A percentile compares a stretch with the other conserved stretches of the same genome.
Conservation (phyloP, 2,888 invertebrate species). For the Sinotaia quadrata region DNA sequence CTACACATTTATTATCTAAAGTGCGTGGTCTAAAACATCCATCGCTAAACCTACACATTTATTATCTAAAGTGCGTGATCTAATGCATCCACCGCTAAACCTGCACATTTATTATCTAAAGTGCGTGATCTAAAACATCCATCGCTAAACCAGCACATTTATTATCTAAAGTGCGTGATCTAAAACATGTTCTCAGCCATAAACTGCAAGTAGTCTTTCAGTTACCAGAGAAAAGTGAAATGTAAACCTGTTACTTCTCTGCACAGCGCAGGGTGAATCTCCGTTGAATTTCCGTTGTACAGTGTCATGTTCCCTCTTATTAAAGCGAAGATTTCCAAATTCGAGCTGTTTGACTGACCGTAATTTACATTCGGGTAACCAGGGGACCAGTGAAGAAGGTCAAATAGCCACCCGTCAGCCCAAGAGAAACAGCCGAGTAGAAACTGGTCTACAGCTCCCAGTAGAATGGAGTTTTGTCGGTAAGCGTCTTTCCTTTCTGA, state of each 20-base stretch:
- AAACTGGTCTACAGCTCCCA: conserved; percentile 17
- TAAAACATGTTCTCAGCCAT: too few relatives aligned
- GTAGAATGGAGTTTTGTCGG: neutral
- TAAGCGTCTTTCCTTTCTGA: conserved; percentile 6
- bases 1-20: too few relatives aligned
- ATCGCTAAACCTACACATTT: too few relatives aligned
- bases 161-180: too few relatives aligned
- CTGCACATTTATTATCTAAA: too few relatives aligned
- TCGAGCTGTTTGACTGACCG: neutral
- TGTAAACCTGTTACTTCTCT: conserved; percentile 4
- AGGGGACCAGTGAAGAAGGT: neutral
- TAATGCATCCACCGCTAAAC: too few relatives aligned
- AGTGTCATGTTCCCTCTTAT: neutral
- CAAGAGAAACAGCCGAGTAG: conserved; percentile 12
- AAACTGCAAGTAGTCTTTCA: neutral
- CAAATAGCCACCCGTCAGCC: conserved; percentile 24
- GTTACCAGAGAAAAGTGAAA: neutral
- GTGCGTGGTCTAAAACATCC: too few relatives aligned
- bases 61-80: too few relatives aligned
- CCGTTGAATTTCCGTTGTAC: neutral
- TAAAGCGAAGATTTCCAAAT: too few relatives aligned
- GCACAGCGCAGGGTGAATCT: neutral
- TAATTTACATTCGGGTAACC: neutral
- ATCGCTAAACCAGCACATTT: too few relatives aligned
- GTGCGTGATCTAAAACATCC: too few relatives aligned